These are phyloP conservation scores for Sphaeramia orbicularis DNA, from an alignment of 2,797 vertebrate species.

Conservation along the genomic window DNA sequence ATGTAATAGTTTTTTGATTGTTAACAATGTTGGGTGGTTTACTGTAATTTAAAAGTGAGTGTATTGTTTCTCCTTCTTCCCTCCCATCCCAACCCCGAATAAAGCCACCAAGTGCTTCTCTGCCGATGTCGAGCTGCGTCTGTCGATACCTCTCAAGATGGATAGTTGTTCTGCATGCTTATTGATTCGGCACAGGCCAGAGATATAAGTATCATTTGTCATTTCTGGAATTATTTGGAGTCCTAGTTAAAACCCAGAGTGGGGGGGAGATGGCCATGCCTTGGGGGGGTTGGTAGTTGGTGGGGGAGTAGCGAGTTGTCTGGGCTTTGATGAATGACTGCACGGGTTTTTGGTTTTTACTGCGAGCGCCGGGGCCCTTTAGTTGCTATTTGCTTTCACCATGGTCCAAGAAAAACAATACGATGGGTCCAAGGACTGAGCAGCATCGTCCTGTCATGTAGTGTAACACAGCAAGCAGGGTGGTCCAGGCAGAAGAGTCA, in stretches of 20 bases:
- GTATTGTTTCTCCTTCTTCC: slow-evolving; percentile 49
- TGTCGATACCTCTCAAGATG: slow-evolving; percentile 94
- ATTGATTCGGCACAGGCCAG: slow-evolving; percentile 95
- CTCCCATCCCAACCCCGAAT: slow-evolving; percentile 71
- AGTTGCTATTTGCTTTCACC: slow-evolving; percentile 97
- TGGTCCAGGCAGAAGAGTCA: slow-evolving; percentile 87
- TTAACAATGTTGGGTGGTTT: slow-evolving; percentile 60
- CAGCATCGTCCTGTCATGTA: slow-evolving; percentile 90
- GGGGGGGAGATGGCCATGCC: slow-evolving; percentile 90
- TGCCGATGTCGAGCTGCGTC: slow-evolving; percentile 77
- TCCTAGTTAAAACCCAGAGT: slow-evolving; percentile 96
- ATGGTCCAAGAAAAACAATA: slow-evolving; percentile 97
- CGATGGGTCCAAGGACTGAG: slow-evolving; percentile 91
- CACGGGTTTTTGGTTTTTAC: slow-evolving; percentile 93
- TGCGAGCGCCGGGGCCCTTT: slow-evolving; percentile 91
- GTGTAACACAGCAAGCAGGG: slow-evolving; percentile 89
- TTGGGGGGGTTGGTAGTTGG: slow-evolving; percentile 87
- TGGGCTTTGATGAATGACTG: slow-evolving; percentile 96
- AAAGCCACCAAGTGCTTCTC: slow-evolving; percentile 84
- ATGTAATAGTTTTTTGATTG: slow-evolving; percentile 56
- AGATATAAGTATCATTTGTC: slow-evolving; percentile 96
- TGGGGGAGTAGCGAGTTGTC: slow-evolving; percentile 87
- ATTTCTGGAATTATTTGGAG: slow-evolving; percentile 98
- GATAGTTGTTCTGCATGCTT: slow-evolving; percentile 92
- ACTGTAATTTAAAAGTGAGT: slow-evolving; percentile 62